A percentile compares a stretch with the other conserved stretches of the same genome.
These are phyloP conservation scores for Leucosticte australis DNA, from an alignment of 2,113 vertebrate genomes.

Conservation along the genomic window DNA sequence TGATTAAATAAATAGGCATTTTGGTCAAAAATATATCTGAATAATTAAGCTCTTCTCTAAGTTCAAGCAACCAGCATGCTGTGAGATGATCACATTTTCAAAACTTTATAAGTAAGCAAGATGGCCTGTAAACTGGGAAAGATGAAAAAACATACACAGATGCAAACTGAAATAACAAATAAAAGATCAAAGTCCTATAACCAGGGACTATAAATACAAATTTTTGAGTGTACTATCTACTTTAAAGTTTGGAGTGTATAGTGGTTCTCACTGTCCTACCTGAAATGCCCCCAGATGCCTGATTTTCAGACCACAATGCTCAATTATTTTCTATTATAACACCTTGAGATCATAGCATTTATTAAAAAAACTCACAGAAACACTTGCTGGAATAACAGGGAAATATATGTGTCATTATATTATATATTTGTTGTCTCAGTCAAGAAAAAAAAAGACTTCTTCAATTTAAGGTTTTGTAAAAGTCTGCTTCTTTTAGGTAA, in stretches of 20 bases:
- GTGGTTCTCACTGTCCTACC: not conserved
- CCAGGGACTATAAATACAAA: not conserved
- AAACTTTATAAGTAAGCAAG: not conserved
- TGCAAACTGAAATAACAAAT: not conserved
- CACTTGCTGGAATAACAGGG: not conserved
- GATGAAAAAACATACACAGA: not conserved
- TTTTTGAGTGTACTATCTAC: not conserved
- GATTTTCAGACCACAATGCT: not conserved
- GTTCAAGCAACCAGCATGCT: not conserved
- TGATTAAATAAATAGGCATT: not conserved
- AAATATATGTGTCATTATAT: not conserved
- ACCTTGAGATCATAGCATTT: not conserved
- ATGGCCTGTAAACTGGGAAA: not conserved
- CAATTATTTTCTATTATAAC: not conserved
- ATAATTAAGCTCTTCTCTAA: not conserved
- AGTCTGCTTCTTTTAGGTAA: not conserved
- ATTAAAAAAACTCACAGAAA: not conserved
- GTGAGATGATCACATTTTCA: not conserved
- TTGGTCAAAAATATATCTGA: not conserved
- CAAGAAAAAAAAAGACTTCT: not conserved
- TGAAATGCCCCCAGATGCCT: not conserved
- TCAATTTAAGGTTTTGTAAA: not conserved
- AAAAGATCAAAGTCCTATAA: not conserved
- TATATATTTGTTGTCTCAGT: not conserved
- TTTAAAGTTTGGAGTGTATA: not conserved